Evolutionary conservation across 2,797 vertebrate genomes (phyloP).

Genomic region (Chromobotia macracanthus): DNA sequence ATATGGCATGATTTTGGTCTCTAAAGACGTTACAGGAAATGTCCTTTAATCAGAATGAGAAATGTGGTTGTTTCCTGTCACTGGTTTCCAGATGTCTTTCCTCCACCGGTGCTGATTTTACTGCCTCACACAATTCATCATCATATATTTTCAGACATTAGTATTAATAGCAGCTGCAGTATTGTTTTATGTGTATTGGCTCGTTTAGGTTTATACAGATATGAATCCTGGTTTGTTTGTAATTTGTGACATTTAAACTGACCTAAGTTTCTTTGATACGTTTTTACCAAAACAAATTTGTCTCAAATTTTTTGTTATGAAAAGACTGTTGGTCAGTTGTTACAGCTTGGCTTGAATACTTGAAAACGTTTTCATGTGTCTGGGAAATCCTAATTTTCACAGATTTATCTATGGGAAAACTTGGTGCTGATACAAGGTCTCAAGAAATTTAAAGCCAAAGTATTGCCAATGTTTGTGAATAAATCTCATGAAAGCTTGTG

Average conservation of each 20-base stretch:
- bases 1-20: neutral
- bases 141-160: slow-evolving; percentile 62
- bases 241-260: slow-evolving; percentile 67
- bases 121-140: slow-evolving; percentile 46
- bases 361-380: slow-evolving; percentile 40
- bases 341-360: slow-evolving; percentile 47
- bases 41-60: neutral
- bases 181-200: slow-evolving; percentile 77
- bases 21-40: neutral
- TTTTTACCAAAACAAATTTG: slow-evolving; percentile 56
- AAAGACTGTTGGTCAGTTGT: slow-evolving; percentile 24
- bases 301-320: no score
- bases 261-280: slow-evolving; percentile 73
- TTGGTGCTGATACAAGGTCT: no score
- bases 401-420: neutral
- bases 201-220: slow-evolving; percentile 80
- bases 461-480: no score
- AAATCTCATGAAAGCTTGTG: no score
- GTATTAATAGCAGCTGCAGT: slow-evolving; percentile 73
- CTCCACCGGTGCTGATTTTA: slow-evolving; percentile 60
- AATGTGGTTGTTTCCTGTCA: neutral
- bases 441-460: no score
- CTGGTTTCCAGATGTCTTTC: slow-evolving; percentile 57
- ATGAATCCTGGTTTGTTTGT: slow-evolving; percentile 74
- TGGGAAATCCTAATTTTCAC: neutral